phyloP scores from a whole-genome alignment of 2,888 invertebrate species.

The Erannis defoliaria region DNA sequence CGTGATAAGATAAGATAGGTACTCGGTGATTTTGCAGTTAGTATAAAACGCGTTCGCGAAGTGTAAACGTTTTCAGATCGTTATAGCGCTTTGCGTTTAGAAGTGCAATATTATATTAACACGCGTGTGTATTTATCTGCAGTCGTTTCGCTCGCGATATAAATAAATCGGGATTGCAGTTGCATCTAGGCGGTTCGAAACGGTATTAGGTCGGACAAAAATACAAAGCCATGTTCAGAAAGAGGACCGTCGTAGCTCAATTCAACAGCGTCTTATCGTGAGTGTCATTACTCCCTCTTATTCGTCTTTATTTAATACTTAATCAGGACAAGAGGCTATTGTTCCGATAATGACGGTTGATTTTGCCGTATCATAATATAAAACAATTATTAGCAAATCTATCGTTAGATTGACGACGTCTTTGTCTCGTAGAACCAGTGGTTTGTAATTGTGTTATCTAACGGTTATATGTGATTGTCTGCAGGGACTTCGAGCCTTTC shows the following conservation, averaged over 20 bases:
- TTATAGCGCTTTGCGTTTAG: constrained; percentile 44
- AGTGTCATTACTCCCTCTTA: constrained; percentile 54
- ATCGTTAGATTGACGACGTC: constrained; percentile 7
- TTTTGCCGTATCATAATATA: constrained; percentile 14
- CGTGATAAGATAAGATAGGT: constrained; percentile 66
- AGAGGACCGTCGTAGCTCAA: constrained; percentile 70
- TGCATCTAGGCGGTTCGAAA: constrained; percentile 40
- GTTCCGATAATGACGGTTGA: constrained; percentile 21
- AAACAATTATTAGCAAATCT: constrained; percentile 12
- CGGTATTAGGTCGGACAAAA: constrained; percentile 32
- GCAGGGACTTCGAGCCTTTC: constrained; percentile 81
- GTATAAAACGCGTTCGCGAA: constrained; percentile 65
- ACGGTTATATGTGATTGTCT: constrained; percentile 32
- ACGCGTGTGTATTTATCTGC: constrained; percentile 32
- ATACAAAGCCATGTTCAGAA: constrained; percentile 67
- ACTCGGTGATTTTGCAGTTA: constrained; percentile 47
- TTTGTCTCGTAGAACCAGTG: background rate
- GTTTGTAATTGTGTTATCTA: background rate
- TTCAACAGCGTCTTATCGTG: constrained; percentile 71
- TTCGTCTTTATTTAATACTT: constrained; percentile 13
- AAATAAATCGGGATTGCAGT: constrained; percentile 52
- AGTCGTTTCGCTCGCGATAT: constrained; percentile 46
- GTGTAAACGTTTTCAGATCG: constrained; percentile 56
- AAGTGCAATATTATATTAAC: constrained; percentile 49
- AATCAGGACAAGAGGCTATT: constrained; percentile 23